Evolutionary conservation across 1,140 invertebrate genomes (phyloP).

Genomic region (Pogonus chalceus): DNA sequence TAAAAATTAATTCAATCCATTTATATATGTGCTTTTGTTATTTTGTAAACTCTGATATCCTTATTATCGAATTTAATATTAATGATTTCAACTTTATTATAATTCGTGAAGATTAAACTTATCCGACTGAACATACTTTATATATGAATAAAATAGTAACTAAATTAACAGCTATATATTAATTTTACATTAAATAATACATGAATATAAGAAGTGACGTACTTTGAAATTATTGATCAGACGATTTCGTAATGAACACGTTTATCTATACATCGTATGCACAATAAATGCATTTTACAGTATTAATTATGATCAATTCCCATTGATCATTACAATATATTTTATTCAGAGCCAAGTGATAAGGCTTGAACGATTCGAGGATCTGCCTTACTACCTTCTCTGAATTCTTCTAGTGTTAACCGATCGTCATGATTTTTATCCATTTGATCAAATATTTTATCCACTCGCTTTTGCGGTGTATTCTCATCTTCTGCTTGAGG

Average conservation of each 20-base stretch:
- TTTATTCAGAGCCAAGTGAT: conserved; percentile 64
- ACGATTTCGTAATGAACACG: conserved; percentile 12
- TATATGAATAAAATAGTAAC: conserved; percentile 10
- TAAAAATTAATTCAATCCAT: no score
- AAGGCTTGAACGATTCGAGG: conserved; percentile 96
- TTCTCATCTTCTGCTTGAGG: conserved; percentile 87
- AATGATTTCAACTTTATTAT: no score
- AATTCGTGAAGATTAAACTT: no score
- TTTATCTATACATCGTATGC: no score
- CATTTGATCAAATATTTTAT: conserved; percentile 97
- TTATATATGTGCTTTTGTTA: no score
- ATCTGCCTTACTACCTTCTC: conserved; percentile 96
- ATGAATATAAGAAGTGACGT: not conserved
- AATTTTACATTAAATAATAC: not conserved
- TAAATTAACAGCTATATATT: not conserved
- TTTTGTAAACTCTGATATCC: no score
- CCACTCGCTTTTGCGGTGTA: conserved; percentile 89
- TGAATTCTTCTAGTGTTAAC: conserved; percentile 94
- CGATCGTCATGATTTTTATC: conserved; percentile 98
- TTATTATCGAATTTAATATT: no score
- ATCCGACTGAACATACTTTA: no score
- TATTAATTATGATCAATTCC: conserved; percentile 26
- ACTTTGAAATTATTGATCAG: conserved; percentile 6
- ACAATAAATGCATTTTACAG: no score
- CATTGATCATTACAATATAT: conserved; percentile 25